Evolutionary conservation across 1,140 invertebrate genomes (phyloP).

Genomic region (Lepidurus packardi): DNA sequence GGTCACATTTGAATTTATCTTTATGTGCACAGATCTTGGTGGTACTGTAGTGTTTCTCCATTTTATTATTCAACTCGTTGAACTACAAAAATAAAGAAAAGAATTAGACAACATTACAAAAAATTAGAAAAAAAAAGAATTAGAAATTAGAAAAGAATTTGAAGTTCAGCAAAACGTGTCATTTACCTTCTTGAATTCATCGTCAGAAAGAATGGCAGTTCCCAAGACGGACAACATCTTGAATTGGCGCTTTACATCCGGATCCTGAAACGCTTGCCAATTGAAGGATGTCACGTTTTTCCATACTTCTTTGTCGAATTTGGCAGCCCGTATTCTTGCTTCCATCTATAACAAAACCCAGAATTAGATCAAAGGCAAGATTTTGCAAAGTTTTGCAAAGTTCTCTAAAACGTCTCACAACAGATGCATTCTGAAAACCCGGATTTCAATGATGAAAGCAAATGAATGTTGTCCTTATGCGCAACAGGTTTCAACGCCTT

Average conservation of each 20-base stretch:
- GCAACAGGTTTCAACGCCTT: too few relatives aligned
- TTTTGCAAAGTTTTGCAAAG: too few relatives aligned
- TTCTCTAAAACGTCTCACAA: too few relatives aligned
- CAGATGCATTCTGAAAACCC: too few relatives aligned
- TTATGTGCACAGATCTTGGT: slow-evolving; percentile 50
- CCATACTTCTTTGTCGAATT: slow-evolving; percentile 33
- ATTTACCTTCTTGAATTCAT: slow-evolving; percentile 47
- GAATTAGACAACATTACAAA: too few relatives aligned
- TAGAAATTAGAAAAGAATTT: too few relatives aligned
- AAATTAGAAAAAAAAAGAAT: too few relatives aligned
- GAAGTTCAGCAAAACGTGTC: too few relatives aligned
- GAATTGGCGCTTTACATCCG: slow-evolving; percentile 43
- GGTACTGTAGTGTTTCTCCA: slow-evolving; percentile 45
- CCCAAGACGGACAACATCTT: slow-evolving; percentile 55
- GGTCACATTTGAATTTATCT: slow-evolving; percentile 59
- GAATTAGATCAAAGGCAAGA: too few relatives aligned
- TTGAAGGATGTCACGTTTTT: slow-evolving; percentile 37
- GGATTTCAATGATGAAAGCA: too few relatives aligned
- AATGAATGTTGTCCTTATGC: too few relatives aligned
- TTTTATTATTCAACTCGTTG: slow-evolving; percentile 39
- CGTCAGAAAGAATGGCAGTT: slow-evolving; percentile 60
- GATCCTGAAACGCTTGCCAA: slow-evolving; percentile 44
- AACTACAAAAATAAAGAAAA: slow-evolving; percentile 37
- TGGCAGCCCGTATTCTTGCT: not conserved
- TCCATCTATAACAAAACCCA: not conserved